Evolutionary conservation across 2,888 invertebrate species (phyloP), one percentile per base, ranked within the genome.

Genomic region (Nowickia ferox): DNA sequence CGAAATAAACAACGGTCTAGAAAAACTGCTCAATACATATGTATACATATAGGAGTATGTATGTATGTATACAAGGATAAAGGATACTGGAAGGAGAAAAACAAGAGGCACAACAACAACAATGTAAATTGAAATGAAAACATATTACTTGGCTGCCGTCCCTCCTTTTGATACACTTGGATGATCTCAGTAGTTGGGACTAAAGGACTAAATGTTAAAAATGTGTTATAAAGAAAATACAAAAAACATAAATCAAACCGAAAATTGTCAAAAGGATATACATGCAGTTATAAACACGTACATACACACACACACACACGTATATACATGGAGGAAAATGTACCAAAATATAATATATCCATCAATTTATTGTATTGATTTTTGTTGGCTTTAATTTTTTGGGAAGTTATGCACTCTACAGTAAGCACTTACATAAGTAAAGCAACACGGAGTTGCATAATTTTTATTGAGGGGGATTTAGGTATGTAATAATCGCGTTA

Each of bases 361-460:
- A 71, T 85, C 82, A 85, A 85, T 85, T 69, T 69, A 30, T 65
- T 63, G 51, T 82, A 78, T 78, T 85, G 78, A 78, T 78, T 77
- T 72, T 69, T 77, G 72, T 48, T 84, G 61, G 15, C 13, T 42
- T 78, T 30, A 2, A 30, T 8, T 71, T 42, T 51, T 11, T 51
- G 8, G 9, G 11, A 57, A 19, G 13, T 38, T 11, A 15, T 9
- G 9, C 9, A 61, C 78, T 30, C 78, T 78, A 78, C 19, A 63
- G 3, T 17, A 17, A 2, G 30, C 48, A 38, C 1, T 65, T 51
- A n/a, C n/a, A n/a, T n/a, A 15, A 15, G 3, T 48, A 3, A 48
- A 15, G 15, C 1, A 48, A 48, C 13, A 48, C 10, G 30, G 30
- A 30, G 0, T 30, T 30, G 2, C 4, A 4, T 30, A 30, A 30